These are phyloP conservation scores for Mastomys natalensis DNA, from an alignment of 2,113 vertebrate species.

Conservation along the genomic window DNA sequence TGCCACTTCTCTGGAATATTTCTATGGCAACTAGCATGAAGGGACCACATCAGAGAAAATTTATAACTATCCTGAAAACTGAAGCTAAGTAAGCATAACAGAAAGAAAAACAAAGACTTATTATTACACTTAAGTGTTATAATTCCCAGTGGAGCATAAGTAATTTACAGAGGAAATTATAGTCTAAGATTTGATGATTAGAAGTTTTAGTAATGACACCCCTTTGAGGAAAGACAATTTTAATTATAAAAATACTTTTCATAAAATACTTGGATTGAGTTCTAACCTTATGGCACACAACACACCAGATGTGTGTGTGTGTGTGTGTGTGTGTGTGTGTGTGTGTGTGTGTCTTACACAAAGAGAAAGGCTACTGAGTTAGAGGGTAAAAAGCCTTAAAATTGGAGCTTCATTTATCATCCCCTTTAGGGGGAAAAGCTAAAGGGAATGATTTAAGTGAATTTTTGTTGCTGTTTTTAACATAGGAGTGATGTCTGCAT, in stretches of 20 bases:
- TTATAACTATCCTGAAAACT: slow-evolving; percentile 57
- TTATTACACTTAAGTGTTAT: background rate
- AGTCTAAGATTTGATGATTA: slow-evolving; percentile 1
- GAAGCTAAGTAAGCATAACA: slow-evolving; percentile 57
- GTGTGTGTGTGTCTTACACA: background rate
- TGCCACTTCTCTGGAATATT: slow-evolving; percentile 44
- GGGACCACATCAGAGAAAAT: slow-evolving; percentile 28
- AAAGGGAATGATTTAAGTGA: background rate
- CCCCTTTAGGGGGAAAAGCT: background rate
- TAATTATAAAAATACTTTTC: slow-evolving; percentile 33
- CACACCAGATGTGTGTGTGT: background rate
- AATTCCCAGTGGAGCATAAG: slow-evolving; percentile 33
- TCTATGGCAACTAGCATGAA: slow-evolving; percentile 56
- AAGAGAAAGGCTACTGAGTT: slow-evolving; percentile 6
- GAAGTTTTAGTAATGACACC: slow-evolving; percentile 25
- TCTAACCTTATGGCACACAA: background rate
- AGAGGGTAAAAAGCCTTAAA: background rate
- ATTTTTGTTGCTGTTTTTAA: background rate
- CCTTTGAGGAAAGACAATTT: slow-evolving; percentile 53
- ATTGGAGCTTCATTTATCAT: background rate
- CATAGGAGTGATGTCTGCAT: too few species aligned
- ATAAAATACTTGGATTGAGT: slow-evolving; percentile 22
- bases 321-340: too few species aligned
- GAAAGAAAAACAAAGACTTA: slow-evolving; percentile 40
- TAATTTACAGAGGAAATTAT: slow-evolving; percentile 42